A percentile compares a stretch with the other conserved stretches of the same genome.
Conservation (phyloP, 1,140 invertebrate genomes). For the Geopemphigus sp. region DNA sequence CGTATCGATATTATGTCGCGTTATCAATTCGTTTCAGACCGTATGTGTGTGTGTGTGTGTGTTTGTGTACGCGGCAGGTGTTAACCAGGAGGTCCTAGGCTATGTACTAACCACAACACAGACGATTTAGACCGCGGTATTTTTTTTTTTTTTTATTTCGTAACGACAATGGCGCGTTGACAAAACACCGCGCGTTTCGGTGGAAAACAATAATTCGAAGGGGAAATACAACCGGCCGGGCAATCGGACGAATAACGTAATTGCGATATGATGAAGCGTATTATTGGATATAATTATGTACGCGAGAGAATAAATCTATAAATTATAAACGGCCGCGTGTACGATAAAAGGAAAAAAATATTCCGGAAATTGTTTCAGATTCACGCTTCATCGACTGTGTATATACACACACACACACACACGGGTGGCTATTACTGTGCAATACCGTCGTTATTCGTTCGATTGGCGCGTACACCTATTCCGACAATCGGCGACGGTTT, state of each 20-base stretch:
- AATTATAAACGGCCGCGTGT: not conserved
- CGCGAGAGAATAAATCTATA: not conserved
- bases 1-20: not conserved
- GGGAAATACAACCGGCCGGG: no score
- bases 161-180: not conserved
- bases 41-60: not conserved
- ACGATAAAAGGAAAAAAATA: not conserved
- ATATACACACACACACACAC: not conserved
- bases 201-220: not conserved
- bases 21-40: slow-evolving; percentile 14
- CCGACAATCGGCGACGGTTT: no score
- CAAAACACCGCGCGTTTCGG: not conserved
- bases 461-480: no score
- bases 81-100: slow-evolving; percentile 21
- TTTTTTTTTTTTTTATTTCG: not conserved
- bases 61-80: slow-evolving; percentile 14
- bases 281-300: not conserved
- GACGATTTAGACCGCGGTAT: slow-evolving; percentile 16
- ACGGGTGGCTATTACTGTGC: not conserved
- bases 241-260: no score
- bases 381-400: not conserved
- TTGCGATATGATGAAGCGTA: slow-evolving; percentile 22
- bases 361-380: slow-evolving; percentile 27
- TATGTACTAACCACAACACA: slow-evolving; percentile 37
- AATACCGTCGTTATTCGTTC: not conserved